Evolutionary conservation across 2,797 vertebrate species (phyloP).

Genomic region (Nyctibius grandis): DNA sequence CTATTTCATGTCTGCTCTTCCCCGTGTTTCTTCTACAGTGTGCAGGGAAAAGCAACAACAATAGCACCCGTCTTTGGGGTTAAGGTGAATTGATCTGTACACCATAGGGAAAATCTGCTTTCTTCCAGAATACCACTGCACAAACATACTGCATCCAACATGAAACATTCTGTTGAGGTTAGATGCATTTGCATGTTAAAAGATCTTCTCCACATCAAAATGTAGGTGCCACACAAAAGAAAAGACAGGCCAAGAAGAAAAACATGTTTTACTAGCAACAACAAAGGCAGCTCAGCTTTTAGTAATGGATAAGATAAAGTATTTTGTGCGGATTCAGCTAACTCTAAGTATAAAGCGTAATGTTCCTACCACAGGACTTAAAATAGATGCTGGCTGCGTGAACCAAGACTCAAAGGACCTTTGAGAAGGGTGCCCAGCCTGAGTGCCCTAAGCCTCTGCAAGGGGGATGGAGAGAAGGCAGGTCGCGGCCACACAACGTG

Average conservation of each 20-base stretch:
- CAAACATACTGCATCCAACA: not conserved
- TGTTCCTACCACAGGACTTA: not conserved
- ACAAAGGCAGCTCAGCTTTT: not conserved
- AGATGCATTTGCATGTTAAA: not conserved
- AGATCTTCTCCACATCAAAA: slow-evolving; percentile 33
- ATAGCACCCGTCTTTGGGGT: not conserved
- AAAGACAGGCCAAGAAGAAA: slow-evolving; percentile 13
- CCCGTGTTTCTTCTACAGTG: not conserved
- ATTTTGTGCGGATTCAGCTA: not conserved
- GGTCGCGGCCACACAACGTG: accelerated
- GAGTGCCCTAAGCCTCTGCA: not conserved
- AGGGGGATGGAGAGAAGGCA: not conserved
- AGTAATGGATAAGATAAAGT: not conserved
- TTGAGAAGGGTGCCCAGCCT: not conserved
- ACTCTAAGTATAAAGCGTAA: not conserved
- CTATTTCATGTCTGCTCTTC: not conserved
- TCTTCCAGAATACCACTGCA: not conserved
- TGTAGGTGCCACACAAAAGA: slow-evolving; percentile 15
- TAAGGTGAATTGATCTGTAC: not conserved
- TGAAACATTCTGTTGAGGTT: not conserved
- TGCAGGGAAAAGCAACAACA: slow-evolving; percentile 15
- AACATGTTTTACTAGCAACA: slow-evolving; percentile 8
- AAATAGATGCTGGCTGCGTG: not conserved
- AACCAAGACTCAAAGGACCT: not conserved
- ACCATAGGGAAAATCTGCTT: not conserved